Base-by-base conservation (phyloP, 2,888 invertebrate genomes). In the Noctua janthina region DNA sequence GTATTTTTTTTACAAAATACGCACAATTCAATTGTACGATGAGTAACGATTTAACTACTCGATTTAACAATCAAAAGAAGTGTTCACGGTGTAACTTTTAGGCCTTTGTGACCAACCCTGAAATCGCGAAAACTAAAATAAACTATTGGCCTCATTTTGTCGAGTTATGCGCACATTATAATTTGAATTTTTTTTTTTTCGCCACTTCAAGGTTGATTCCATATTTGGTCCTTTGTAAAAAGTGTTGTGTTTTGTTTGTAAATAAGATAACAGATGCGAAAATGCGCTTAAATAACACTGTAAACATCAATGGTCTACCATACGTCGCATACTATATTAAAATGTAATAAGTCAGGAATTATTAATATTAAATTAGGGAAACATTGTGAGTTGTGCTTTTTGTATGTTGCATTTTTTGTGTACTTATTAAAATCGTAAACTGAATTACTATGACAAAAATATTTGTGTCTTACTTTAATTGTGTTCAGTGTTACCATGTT, bases 371-470 rank as follows among this genome's bases (percentile, higher is more conserved):
- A 35, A 43, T 10, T 62, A 43, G 23, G 51, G n/a, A 70, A 70
- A 39, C 35, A 39, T 29, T 85, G 17, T 59, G 72, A 62, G 46
- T 82, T 72, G 82, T 85, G 54, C 51, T 59, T 68, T 82, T 85
- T 85, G 23, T 79, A 80, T 72, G 71, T 84, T 80, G 81, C 85
- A 80, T 62, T 80, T 66, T 20, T 69, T 81, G 29, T 64, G 46
- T 77, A 76, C 39, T 54, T 62, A 82, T 23, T 80, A 85, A 80
- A 82, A 54, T 46, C 15, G n/a, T 29, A 29, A 46, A 73, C 23
- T 51, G 13, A 51, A 69, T 35, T 17, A 43, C 5, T 51, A 7
- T 15, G 56, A 54, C 10, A 71, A 59, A 6, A 49, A 35, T 4
- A 23, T 13, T n/a, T 17, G 56, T 35, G 43, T 84, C 3, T 67